Conservation (phyloP, 2,888 invertebrate species). For the Esperia sulphurella region DNA sequence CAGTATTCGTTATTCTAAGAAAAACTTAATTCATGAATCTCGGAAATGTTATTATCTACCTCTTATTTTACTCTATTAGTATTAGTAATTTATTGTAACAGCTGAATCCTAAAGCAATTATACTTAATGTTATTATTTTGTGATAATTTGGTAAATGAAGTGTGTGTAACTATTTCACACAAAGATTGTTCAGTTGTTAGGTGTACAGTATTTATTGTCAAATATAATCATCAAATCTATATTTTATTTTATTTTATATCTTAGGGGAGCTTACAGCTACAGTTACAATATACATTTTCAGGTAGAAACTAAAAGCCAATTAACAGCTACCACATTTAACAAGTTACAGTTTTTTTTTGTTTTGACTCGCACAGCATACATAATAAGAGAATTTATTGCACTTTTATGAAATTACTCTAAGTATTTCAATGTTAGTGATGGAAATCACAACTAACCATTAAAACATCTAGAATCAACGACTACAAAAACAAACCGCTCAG, state of each 20-base stretch:
- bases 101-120: conserved; percentile 46
- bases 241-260: no score
- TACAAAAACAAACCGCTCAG: no score
- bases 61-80: conserved; percentile 67
- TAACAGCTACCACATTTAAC: no score
- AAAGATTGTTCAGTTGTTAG: conserved; percentile 24
- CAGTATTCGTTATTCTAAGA: conserved; percentile 69
- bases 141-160: conserved; percentile 55
- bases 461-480: no score
- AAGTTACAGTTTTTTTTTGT: no score
- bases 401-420: no score
- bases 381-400: neutral
- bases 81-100: conserved; percentile 61
- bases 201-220: conserved; percentile 67
- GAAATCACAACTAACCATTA: no score
- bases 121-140: conserved; percentile 36
- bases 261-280: no score
- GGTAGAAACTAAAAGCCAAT: no score
- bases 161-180: conserved; percentile 19
- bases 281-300: no score
- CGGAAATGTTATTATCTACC: conserved; percentile 68
- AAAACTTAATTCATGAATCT: conserved; percentile 60
- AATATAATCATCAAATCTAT: conserved; percentile 52
- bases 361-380: no score
- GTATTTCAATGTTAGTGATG: no score